Evolutionary conservation across 2,797 vertebrate genomes (phyloP).

Genomic region (Botia almorhae): DNA sequence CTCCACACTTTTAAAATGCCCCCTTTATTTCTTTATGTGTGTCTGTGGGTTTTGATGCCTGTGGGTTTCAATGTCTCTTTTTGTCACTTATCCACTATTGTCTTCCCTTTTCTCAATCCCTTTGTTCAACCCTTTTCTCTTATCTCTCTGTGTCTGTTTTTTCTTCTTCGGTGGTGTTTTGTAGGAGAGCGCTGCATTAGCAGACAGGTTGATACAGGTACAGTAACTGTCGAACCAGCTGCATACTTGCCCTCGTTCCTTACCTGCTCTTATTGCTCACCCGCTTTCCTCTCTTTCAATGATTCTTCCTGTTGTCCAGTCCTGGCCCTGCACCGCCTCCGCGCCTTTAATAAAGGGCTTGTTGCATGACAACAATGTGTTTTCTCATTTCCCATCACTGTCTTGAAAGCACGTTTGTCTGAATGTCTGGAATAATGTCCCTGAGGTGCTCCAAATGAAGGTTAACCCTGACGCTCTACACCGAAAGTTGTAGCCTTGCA

Average conservation of each 20-base stretch:
- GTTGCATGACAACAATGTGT: constrained; percentile 67
- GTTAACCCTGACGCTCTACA: constrained; percentile 19
- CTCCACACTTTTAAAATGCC: background rate
- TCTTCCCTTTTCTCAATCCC: constrained; percentile 25
- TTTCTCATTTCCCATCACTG: constrained; percentile 40
- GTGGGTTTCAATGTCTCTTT: constrained; percentile 49
- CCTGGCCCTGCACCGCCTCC: constrained; percentile 7
- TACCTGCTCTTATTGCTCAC: constrained; percentile 41
- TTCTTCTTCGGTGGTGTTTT: constrained; percentile 65
- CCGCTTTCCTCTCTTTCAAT: constrained; percentile 28
- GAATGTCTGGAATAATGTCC: constrained; percentile 21
- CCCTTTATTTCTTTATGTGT: constrained; percentile 35
- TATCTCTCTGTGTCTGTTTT: constrained; percentile 51
- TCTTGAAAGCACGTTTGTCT: constrained; percentile 63
- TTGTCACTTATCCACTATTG: constrained; percentile 17
- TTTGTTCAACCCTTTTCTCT: constrained; percentile 11
- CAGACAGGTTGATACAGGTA: constrained; percentile 99
- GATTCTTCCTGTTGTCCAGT: background rate
- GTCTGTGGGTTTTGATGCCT: constrained; percentile 33
- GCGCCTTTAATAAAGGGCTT: constrained; percentile 39
- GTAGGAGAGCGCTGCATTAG: constrained; percentile 95
- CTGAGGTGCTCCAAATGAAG: constrained; percentile 2
- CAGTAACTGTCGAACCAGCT: constrained; percentile 70
- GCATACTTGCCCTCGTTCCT: constrained; percentile 40
- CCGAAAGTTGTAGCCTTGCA: constrained; percentile 57